Evolutionary conservation across 2,797 vertebrate genomes (phyloP), one percentile per base, ranked within the genome.

Genomic region (Pogoniulus pusillus): DNA sequence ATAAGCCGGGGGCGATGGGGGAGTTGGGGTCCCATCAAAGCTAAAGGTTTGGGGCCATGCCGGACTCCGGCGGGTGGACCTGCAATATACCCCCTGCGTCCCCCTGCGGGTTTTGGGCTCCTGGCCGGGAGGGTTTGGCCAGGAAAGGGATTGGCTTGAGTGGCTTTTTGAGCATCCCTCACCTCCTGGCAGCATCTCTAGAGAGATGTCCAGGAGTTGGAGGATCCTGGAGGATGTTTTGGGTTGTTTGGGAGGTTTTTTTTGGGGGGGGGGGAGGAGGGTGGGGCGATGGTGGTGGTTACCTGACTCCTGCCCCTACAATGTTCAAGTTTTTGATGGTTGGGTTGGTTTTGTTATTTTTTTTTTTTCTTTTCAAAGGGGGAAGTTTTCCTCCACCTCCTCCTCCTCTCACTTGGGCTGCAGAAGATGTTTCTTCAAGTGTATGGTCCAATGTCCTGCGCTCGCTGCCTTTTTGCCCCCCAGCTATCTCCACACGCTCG

Each of bases 391-490:
- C 30, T 43, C 37, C 15, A 24, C 22, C 7, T 45, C 54, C 23
- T 45, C 54, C 23, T 32, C 43, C 16, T 17, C 22, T 54, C 83
- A 30, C 80, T 80, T 60, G 80, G 60, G 65, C 73, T 94, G 51
- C 70, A 76, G 81, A 51, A 91, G 66, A 84, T 57, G 74, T 77
- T 76, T 80, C 83, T 16, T 66, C 77, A 85, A 91, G 77, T 75
- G 73, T 66, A 83, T 87, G 83, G 66, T 90, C 83, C 77, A 87
- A 78, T 83, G 70, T 86, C 73, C 75, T 84, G 58, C 47, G 39
- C 85, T 88, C 53, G 15, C 78, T 81, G 82, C 77, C 35, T 79
- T 10, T 10, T 55, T 7, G 19, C 63, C 62, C 54, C 63, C n/a
- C 80, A 60, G 78, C 73, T 34, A 30, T 55, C 68, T 37, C 82